Percentiles rank a stretch among this genome's conserved stretches.
Conservation (phyloP, 2,113 vertebrate species). For the Lycocorax pyrrhopterus region DNA sequence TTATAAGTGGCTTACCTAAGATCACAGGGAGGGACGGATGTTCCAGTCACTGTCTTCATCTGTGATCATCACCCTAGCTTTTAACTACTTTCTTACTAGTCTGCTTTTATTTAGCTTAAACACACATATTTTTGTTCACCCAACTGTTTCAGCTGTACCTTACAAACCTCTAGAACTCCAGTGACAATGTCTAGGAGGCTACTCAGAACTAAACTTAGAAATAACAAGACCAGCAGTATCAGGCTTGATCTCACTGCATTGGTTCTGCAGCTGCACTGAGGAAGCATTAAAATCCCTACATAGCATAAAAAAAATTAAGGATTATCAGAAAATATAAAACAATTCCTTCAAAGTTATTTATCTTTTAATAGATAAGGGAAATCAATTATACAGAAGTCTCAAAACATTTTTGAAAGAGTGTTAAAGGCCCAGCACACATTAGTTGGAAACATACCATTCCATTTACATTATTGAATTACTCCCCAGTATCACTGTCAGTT, state of each 20-base stretch:
- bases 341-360: not conserved
- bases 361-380: not conserved
- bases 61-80: not conserved
- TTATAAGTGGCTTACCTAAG: not conserved
- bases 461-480: not conserved
- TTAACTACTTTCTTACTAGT: not conserved
- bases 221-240: not conserved
- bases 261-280: not conserved
- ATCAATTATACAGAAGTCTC: not conserved
- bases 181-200: not conserved
- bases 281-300: not conserved
- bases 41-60: not conserved
- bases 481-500: rapidly evolving
- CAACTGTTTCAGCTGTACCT: not conserved
- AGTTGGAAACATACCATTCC: not conserved
- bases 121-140: not conserved
- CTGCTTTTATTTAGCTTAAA: not conserved
- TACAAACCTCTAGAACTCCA: not conserved
- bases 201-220: not conserved
- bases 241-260: not conserved
- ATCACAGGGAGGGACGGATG: not conserved
- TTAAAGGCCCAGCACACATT: not conserved
- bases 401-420: not conserved
- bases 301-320: not conserved
- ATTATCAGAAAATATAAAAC: not conserved